These are phyloP conservation scores for Chrysotoxum bicinctum DNA, from an alignment of 2,888 invertebrate genomes.

Conservation along the genomic window DNA sequence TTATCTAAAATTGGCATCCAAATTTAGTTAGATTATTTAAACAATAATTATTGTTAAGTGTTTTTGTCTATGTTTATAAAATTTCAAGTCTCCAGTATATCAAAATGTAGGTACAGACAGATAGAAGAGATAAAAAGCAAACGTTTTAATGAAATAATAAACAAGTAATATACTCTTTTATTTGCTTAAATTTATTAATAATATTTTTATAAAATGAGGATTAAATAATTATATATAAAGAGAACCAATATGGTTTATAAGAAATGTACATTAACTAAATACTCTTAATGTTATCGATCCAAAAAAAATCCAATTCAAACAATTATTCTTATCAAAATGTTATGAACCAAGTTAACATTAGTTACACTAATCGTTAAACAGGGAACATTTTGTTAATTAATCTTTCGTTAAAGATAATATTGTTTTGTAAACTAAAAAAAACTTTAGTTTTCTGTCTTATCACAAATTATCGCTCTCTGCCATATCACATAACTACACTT, in stretches of 20 bases:
- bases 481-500: constrained; percentile 2
- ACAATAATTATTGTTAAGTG: too few relatives aligned
- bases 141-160: too few relatives aligned
- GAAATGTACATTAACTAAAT: neutral
- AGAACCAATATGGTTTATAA: constrained; percentile 28
- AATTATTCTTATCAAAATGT: neutral
- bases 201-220: neutral
- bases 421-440: neutral
- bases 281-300: neutral
- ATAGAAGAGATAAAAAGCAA: too few relatives aligned
- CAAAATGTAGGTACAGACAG: too few relatives aligned
- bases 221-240: neutral
- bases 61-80: too few relatives aligned
- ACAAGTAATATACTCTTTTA: neutral
- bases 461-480: neutral
- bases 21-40: too few relatives aligned
- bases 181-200: neutral
- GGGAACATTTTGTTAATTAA: neutral
- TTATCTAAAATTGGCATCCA: too few relatives aligned
- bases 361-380: neutral
- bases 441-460: neutral
- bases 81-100: too few relatives aligned
- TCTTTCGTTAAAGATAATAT: neutral
- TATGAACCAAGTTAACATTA: neutral
- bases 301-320: neutral